Evolutionary conservation across 2,888 invertebrate genomes (phyloP).

Genomic region (Cephus nigrinus): DNA sequence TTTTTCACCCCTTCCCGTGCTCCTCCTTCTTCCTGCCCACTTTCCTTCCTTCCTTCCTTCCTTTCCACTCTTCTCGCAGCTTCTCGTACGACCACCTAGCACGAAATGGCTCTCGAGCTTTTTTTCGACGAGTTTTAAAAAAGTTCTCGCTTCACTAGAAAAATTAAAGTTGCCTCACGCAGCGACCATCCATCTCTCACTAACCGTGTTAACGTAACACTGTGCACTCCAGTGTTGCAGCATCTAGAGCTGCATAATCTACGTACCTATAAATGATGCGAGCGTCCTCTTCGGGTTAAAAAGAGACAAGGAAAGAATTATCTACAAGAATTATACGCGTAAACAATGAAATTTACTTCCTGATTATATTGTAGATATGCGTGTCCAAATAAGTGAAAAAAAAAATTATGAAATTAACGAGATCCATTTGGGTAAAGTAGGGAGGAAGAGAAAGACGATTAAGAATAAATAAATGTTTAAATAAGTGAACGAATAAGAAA

Average conservation of each 20-base stretch:
- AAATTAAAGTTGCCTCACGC: constrained; percentile 53
- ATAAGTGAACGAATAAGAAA: too few species aligned
- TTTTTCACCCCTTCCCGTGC: constrained; percentile 10
- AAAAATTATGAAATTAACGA: too few species aligned
- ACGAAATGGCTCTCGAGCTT: too few species aligned
- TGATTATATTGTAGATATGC: too few species aligned
- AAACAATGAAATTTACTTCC: too few species aligned
- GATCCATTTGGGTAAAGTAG: too few species aligned
- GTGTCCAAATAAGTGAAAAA: too few species aligned
- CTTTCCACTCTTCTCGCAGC: background rate
- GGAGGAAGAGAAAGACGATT: too few species aligned
- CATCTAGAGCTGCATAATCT: background rate
- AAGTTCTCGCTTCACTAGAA: constrained; percentile 17
- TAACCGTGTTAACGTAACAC: constrained; percentile 47
- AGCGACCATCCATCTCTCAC: constrained; percentile 49
- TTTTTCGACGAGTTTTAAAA: too few species aligned
- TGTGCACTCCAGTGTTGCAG: constrained; percentile 32
- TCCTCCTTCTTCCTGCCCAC: constrained; percentile 14
- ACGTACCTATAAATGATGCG: background rate
- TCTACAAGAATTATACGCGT: background rate
- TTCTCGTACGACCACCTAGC: too few species aligned
- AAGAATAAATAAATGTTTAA: too few species aligned
- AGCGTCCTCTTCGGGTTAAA: background rate
- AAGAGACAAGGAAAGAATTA: background rate
- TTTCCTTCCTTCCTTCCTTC: constrained; percentile 10